Base-by-base conservation (phyloP, 2,113 vertebrate genomes). In the Microtus oregoni region DNA sequence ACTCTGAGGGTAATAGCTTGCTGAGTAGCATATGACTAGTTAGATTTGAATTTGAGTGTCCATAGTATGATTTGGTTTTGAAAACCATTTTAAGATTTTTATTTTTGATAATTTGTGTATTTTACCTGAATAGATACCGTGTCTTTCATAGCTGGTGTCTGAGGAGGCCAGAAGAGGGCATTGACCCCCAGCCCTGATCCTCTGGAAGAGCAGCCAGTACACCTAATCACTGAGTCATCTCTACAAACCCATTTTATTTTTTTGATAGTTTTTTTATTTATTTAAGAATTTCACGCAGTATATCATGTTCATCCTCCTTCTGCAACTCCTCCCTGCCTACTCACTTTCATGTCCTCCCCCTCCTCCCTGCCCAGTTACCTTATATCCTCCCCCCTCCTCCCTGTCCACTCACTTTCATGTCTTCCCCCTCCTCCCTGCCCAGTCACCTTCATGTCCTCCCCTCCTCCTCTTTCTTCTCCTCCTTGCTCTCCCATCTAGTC, bases 11-110 rank as follows among this genome's bases (percentile, higher is more conserved):
- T 81, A 88, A 4, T 81, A 44, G 68, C 12, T 93, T 94, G 14
- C 55, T 20, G 41, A 67, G n/a, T 78, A 75, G 32, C 26, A 58
- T 41, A 32, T 32, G 89, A 47, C 32, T 87, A 20, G 47, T 67
- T 77, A 88, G 86, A 90, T 11, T 88, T 92, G 30, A 92, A 85
- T 35, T 90, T 41, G 81, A 47, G 55, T 96, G 61, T 63, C 20
- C 38, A 63, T 73, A 19, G 41, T 20, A 13, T 91, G 47, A 87
- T 82, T 75, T 91, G n/a, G 68, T 92, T 94, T 93, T 95, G 76
- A 86, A 89, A 92, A 89, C 17, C n/a, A 24, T 94, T 88, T 94
- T 58, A 89, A 44, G 30, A 63, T 61, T 38, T 47, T 75, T 75
- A 26, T 55, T 58, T 73, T 67, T 47, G 67, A 86, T 19, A 83